Conservation (phyloP, 2,888 invertebrate genomes). For the Teinopalpus imperialis region DNA sequence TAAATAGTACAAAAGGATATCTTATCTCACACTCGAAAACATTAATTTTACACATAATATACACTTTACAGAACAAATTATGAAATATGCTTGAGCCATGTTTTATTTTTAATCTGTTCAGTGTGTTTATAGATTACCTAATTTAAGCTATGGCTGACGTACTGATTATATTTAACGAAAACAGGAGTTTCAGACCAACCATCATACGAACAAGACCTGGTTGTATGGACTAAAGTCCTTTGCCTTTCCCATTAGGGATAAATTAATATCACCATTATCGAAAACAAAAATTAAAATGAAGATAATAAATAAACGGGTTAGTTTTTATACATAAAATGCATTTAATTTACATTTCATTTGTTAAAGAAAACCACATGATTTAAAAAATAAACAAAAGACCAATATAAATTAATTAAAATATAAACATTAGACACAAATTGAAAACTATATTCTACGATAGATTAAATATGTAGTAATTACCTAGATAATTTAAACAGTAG, state of each 20-base stretch:
- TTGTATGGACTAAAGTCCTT: too few species aligned
- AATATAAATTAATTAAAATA: too few species aligned
- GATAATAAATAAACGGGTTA: background rate
- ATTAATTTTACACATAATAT: constrained; percentile 13
- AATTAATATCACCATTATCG: too few species aligned
- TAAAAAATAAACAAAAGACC: too few species aligned
- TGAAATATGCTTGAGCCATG: constrained; percentile 19
- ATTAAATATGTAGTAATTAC: background rate
- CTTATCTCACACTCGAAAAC: constrained; percentile 7
- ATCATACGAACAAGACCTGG: too few species aligned
- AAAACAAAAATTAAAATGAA: background rate
- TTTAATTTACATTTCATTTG: too few species aligned
- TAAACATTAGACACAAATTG: too few species aligned
- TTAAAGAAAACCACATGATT: too few species aligned
- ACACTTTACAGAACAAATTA: constrained; percentile 16
- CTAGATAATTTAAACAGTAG: constrained; percentile 1
- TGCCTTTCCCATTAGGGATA: too few species aligned
- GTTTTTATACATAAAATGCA: background rate
- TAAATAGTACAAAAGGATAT: constrained; percentile 21
- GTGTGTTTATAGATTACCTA: background rate
- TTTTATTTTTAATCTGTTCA: constrained; percentile 20
- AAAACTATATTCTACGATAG: constrained; percentile 13
- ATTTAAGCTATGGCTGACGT: background rate
- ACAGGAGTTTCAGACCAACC: too few species aligned
- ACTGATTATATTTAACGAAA: too few species aligned